Conservation (phyloP, 2,113 vertebrate genomes). For the Poecile atricapillus region DNA sequence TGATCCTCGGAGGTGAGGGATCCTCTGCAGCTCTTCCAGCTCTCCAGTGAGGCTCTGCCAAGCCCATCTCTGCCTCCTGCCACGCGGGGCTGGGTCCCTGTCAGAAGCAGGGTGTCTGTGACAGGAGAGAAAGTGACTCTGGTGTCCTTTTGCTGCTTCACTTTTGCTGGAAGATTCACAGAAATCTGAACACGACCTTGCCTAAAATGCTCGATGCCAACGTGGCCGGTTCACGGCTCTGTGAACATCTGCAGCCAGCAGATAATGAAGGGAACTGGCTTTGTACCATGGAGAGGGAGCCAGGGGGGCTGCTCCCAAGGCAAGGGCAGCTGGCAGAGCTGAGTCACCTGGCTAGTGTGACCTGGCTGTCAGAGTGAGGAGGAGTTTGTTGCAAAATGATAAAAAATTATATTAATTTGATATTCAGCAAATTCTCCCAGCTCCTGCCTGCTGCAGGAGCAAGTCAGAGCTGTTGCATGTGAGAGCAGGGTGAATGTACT, state of each 20-base stretch:
- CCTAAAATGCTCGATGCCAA: accelerated
- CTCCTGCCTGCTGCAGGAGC: not conserved
- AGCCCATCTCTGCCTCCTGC: not conserved
- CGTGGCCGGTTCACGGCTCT: not conserved
- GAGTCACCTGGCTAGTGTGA: not conserved
- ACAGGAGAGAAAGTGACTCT: not conserved
- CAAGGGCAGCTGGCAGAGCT: not conserved
- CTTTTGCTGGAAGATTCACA: not conserved
- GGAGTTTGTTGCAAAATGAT: not conserved
- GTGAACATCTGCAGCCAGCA: not conserved
- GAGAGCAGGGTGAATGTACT: not conserved
- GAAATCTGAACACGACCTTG: not conserved
- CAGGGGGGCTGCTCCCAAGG: not conserved
- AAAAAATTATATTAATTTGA: not conserved
- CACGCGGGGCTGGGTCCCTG: accelerated
- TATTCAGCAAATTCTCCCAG: not conserved
- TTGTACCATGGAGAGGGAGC: not conserved
- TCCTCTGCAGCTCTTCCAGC: not conserved
- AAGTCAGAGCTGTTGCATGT: not conserved
- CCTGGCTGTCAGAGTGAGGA: not conserved
- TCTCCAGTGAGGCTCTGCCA: not conserved
- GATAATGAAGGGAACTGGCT: not conserved
- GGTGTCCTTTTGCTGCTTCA: not conserved
- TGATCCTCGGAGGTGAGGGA: not conserved
- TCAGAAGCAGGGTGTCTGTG: not conserved